phyloP scores from a whole-genome alignment of 2,797 vertebrate genomes.

The Ptychobarbus kaznakovi region DNA sequence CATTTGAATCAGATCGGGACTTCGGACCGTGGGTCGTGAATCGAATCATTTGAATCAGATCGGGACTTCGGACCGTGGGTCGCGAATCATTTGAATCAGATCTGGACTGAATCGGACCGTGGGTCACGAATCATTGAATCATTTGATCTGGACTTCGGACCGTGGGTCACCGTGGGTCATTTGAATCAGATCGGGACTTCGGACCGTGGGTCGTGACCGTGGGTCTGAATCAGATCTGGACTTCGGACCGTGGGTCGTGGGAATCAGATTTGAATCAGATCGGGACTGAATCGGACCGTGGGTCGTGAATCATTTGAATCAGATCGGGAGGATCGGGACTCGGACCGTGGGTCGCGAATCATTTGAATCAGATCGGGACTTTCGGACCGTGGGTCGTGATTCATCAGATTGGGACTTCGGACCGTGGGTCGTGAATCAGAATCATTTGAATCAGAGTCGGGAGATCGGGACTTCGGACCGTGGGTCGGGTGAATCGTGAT shows the following conservation, averaged over 20 bases:
- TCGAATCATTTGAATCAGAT: background rate
- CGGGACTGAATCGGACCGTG: accelerated
- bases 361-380: background rate
- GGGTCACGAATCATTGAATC: background rate
- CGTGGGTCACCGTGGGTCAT: too few relatives aligned
- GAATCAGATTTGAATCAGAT: background rate
- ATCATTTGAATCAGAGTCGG: too few relatives aligned
- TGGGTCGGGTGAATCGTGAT: too few relatives aligned
- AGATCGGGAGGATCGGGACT: too few relatives aligned
- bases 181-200: too few relatives aligned
- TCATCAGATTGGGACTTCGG: too few relatives aligned
- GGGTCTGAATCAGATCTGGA: background rate
- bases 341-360: background rate
- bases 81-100: too few relatives aligned
- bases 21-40: background rate
- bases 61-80: background rate
- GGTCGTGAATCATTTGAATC: background rate
- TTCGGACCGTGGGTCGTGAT: too few relatives aligned
- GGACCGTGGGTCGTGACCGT: accelerated
- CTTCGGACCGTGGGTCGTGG: too few relatives aligned
- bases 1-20: background rate
- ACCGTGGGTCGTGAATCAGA: too few relatives aligned
- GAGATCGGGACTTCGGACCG: background rate
- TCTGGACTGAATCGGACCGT: too few relatives aligned
- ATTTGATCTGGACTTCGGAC: background rate